Evolutionary conservation across 1,140 invertebrate species (phyloP), one percentile per base, ranked within the genome.

Genomic region (Drosophila biarmipes): DNA sequence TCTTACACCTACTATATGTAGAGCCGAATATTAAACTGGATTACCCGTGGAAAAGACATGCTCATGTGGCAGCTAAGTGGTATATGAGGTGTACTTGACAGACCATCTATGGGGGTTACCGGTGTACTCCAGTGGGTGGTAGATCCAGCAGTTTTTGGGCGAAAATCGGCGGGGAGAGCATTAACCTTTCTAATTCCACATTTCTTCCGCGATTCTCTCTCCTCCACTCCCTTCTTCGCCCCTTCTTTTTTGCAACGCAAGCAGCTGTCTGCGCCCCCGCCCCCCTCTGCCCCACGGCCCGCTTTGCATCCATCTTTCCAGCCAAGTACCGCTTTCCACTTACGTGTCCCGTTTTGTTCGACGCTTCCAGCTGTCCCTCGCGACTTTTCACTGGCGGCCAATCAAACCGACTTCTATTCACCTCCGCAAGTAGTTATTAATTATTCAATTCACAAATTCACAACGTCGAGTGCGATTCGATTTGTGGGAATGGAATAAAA

Each of bases 171-270:
- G 24, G 29, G 55, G 11, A 69, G 72, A 66, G 64, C 78, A 71
- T 37, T 86, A 72, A 86, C 81, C 82, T 78, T 79, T 35, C 29
- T 56, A 56, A 31, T 38, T 38, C 31, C 31, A 31, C 19, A n/a
- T 35, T 57, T 40, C 63, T 56, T 73, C 29, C 45, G 42, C 31
- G 46, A 38, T 71, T 67, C 53, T 56, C 6, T 15, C 24, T 56
- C 45, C 43, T 46, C 61, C 34, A 31, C 48, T 74, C 69, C 48
- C 54, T 24, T 75, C 34, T 54, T 29, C 34, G 35, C 17, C 34
- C 24, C 21, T 69, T 54, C 19, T 21, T 54, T 81, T 66, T 73
- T 81, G 79, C 82, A 89, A 89, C 82, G 84, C 78, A 86, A 82
- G 82, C 82, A 87, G 84, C 82, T 82, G 73, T 51, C 63, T 48